A percentile compares a stretch with the other conserved stretches of the same genome.
Conservation (phyloP, 2,113 vertebrate genomes). For the Daphoenositta chrysoptera region DNA sequence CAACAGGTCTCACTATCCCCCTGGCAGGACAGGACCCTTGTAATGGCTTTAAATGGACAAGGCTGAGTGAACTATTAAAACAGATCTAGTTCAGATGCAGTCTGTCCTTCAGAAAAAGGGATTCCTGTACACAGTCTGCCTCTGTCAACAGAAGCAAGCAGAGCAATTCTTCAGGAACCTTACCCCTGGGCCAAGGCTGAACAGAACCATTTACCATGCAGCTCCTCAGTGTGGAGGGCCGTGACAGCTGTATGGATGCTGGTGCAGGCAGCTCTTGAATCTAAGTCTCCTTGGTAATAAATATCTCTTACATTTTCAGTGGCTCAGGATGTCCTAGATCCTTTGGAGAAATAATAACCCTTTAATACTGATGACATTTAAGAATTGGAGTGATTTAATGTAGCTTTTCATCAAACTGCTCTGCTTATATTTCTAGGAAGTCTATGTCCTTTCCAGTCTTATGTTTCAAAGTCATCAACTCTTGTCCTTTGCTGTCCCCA, state of each 20-base stretch:
- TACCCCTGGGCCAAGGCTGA: neutral
- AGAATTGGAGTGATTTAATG: neutral
- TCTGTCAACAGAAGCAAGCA: neutral
- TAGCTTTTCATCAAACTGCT: neutral
- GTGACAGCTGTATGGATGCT: neutral
- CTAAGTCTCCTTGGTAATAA: neutral
- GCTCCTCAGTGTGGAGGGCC: neutral
- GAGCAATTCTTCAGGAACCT: constrained; percentile 2
- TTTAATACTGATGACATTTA: neutral
- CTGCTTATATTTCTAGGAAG: neutral
- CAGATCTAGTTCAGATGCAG: neutral
- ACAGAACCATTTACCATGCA: neutral
- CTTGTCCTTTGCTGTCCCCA: neutral
- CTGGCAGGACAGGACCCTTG: neutral
- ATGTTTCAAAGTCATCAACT: neutral
- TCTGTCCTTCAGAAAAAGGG: neutral
- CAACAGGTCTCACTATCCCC: neutral
- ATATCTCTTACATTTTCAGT: neutral
- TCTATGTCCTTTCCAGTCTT: neutral
- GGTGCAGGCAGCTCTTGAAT: neutral
- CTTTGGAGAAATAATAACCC: neutral
- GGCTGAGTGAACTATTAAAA: neutral
- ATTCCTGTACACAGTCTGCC: neutral
- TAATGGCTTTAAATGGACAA: neutral
- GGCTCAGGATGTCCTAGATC: neutral